Evolutionary conservation across 2,888 invertebrate species (phyloP), one percentile per base, ranked within the genome.

Genomic region (Leucophenga montana): DNA sequence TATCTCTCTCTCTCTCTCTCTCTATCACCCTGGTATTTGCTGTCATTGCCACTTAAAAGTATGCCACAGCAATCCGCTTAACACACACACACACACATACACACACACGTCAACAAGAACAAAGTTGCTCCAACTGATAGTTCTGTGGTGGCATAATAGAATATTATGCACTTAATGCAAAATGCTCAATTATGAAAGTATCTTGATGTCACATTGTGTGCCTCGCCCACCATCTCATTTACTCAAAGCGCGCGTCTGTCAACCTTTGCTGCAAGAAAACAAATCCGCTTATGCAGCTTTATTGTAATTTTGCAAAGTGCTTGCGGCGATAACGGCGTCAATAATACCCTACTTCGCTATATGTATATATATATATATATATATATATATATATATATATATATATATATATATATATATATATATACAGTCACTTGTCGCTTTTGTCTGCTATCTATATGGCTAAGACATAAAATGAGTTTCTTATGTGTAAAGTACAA

Each of bases 301-400:
- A 73, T 68, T 75, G 78, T 77, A 78, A 78, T 78, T 78, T 78
- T 69, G 70, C 77, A 78, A 78, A 78, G 78, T 78, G 78, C 78
- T 71, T 74, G 68, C 67, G 77, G 77, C 76, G 65, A 65, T 73
- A 73, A 74, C 22, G 56, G 66, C 56, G 44, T 31, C 66, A 56
- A 54, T 46, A 54, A 53, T 46, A 67, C 57, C 66, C 66, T 67
- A 54, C 33, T n/a, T 3, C 8, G 13, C 27, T 11, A 22, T 13
- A 14, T 11, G n/a, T n/a, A n/a, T n/a, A n/a, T n/a, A n/a, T n/a
- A n/a, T n/a, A n/a, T n/a, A n/a, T n/a, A n/a, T n/a, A n/a, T n/a
- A n/a, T n/a, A n/a, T n/a, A n/a, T n/a, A n/a, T n/a, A n/a, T n/a
- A n/a, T n/a, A n/a, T n/a, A n/a, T n/a, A n/a, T n/a, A n/a, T n/a